A percentile compares a stretch with the other conserved stretches of the same genome.
phyloP scores from a whole-genome alignment of 1,140 invertebrate genomes.

The Heterodera carotae region DNA sequence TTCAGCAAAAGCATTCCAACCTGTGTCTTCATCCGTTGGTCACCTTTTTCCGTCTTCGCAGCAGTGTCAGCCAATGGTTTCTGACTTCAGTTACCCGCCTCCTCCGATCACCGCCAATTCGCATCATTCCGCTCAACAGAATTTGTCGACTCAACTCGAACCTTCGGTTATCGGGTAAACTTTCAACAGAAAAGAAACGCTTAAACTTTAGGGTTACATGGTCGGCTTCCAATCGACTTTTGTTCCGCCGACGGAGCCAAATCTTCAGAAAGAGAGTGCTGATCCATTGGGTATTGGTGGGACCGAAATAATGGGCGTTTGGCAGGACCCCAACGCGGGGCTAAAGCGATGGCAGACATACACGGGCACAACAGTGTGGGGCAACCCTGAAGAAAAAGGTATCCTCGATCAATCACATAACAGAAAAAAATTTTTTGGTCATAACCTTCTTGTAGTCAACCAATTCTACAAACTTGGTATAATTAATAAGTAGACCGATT shows the following conservation, averaged over 20 bases:
- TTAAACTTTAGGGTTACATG: background rate
- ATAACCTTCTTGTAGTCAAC: no score
- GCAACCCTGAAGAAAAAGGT: background rate
- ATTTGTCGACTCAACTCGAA: background rate
- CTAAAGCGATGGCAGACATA: background rate
- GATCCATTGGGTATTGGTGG: background rate
- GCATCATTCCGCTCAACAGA: background rate
- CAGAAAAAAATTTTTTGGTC: no score
- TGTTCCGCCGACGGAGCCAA: background rate
- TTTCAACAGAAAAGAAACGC: background rate
- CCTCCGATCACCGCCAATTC: background rate
- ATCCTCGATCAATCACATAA: no score
- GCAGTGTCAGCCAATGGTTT: background rate
- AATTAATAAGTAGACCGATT: no score
- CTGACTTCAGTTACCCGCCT: background rate
- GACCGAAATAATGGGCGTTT: background rate
- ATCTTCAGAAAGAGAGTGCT: background rate
- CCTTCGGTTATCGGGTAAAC: background rate
- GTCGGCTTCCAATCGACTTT: background rate
- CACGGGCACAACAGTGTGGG: background rate
- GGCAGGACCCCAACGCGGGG: background rate
- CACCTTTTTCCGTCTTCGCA: background rate
- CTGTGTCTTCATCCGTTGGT: background rate
- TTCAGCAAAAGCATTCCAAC: background rate
- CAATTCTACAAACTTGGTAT: no score